A percentile compares a stretch with the other conserved stretches of the same genome.
Conservation (phyloP, 2,797 vertebrate species). For the Lutjanus campechanus region DNA sequence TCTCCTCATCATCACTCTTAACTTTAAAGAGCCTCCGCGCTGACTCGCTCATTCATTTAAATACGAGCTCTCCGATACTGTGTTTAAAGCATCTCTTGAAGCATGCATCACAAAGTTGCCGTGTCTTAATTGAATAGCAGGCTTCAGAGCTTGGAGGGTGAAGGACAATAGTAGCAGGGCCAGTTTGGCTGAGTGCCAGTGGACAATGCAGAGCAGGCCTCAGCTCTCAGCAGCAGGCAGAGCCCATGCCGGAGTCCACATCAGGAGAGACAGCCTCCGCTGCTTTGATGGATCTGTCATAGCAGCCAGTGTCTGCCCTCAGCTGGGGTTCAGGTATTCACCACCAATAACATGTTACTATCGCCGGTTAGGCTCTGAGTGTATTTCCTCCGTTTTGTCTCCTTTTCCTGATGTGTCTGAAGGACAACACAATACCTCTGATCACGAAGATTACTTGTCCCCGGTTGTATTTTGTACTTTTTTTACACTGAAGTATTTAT, state of each 20-base stretch:
- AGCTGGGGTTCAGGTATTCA: constrained; percentile 81
- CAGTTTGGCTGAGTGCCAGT: constrained; percentile 83
- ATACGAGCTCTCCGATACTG: constrained; percentile 1
- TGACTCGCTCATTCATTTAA: constrained; percentile 36
- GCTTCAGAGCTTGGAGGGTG: constrained; percentile 78
- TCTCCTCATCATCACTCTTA: constrained; percentile 40
- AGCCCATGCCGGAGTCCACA: constrained; percentile 79
- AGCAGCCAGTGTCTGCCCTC: constrained; percentile 80
- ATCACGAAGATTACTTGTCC: constrained; percentile 36
- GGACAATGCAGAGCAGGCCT: constrained; percentile 72
- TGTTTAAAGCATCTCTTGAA: constrained; percentile 41
- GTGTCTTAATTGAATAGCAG: constrained; percentile 83
- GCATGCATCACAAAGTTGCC: constrained; percentile 75
- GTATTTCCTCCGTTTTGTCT: constrained; percentile 33
- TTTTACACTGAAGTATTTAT: constrained; percentile 69
- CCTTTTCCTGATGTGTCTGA: constrained; percentile 29
- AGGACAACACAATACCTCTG: constrained; percentile 39
- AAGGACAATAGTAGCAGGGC: constrained; percentile 83
- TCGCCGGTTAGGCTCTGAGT: constrained; percentile 26
- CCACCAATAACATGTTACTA: constrained; percentile 63
- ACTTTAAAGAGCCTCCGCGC: constrained; percentile 42
- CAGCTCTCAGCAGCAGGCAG: constrained; percentile 76
- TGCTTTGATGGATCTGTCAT: constrained; percentile 88
- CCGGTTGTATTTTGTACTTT: constrained; percentile 57
- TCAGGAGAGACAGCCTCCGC: constrained; percentile 83